Base-by-base conservation (phyloP, 92 coral and sea anemone genomes). In the Micromussa lordhowensis region DNA sequence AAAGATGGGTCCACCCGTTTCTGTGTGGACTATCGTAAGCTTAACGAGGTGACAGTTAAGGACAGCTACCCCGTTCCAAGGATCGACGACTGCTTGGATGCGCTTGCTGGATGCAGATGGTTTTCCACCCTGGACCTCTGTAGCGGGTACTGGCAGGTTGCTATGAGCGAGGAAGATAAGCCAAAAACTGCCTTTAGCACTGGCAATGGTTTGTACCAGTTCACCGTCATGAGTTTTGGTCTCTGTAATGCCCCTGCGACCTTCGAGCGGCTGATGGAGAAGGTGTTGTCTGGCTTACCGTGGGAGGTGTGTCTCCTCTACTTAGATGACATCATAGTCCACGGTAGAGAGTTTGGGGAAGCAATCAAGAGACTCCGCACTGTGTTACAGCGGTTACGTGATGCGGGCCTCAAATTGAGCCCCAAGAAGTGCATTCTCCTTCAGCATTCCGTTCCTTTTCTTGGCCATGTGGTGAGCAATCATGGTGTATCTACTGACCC, bases 401-500 rank as follows among this genome's bases (percentile, higher is more conserved):
- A 38, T 1, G 92, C 90, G 15, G 85, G 77, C 16, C 68, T 92
- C 29, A 92, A 88, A 55, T 85, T 92, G 2, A 88, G 83, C 75
- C 94, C 87, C 3, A 92, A 88, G 68, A 92, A 92, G 79, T 88
- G 92, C 81, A 61, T 68, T 72, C 72, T 89, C 32, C 83, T 92
- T n/a, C 88, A 77, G 80, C 51, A 24, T 31, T 22, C 79, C 4
- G 87, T 92, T 30, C 49, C 82, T 9, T 92, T 70, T 85, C 85
- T 88, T 28, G 94, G 92, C 51, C 94, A 85, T 63, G 79, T 92
- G 22, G 92, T 92, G 44, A 88, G 89, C 78, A 64, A 54, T 14
- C 82, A 86, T 1, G 93, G 90, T 1, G 34, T 86, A 32, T 81
- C 84, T 9, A 81, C 93, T 15, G 79, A 86, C 53, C 88, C 90